A percentile compares a stretch with the other conserved stretches of the same genome.
Conservation (phyloP, 2,888 invertebrate species). For the Eupithecia tripunctaria region DNA sequence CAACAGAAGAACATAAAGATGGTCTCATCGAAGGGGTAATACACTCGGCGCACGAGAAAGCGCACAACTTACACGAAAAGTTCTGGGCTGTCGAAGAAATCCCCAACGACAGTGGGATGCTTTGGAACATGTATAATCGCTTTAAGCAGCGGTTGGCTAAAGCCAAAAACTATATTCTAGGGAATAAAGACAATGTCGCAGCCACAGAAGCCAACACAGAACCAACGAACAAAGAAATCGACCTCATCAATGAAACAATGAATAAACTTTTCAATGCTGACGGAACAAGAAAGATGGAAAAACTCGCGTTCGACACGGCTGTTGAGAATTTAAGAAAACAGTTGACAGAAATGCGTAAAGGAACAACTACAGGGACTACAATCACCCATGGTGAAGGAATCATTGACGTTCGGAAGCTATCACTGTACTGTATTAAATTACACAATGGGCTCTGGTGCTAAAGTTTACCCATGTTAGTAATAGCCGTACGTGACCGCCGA, state of each 20-base stretch:
- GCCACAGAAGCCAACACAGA: constrained; percentile 10
- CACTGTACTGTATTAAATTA: neutral
- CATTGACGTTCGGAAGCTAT: no score
- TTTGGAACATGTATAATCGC: constrained; percentile 43
- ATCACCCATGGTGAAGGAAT: no score
- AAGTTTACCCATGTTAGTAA: constrained; percentile 10
- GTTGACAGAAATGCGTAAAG: constrained; percentile 27
- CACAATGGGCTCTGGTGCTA: neutral
- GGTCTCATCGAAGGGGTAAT: constrained; percentile 44
- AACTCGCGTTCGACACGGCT: constrained; percentile 31
- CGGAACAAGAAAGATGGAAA: constrained; percentile 32
- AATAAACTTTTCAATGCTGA: constrained; percentile 44
- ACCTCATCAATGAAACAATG: constrained; percentile 38
- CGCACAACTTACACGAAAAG: constrained; percentile 41
- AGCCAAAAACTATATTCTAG: constrained; percentile 37
- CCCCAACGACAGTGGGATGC: constrained; percentile 38
- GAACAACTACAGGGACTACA: no score
- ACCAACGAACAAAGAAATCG: constrained; percentile 23
- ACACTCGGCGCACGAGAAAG: constrained; percentile 42
- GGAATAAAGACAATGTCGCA: constrained; percentile 12
- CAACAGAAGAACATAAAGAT: constrained; percentile 29
- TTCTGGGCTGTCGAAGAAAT: constrained; percentile 43
- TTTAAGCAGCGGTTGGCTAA: constrained; percentile 39
- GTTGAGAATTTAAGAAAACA: constrained; percentile 35
- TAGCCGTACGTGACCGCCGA: constrained; percentile 1